These are phyloP conservation scores for Rhamphomyia laevipes DNA, from an alignment of 2,888 invertebrate species.

Conservation along the genomic window DNA sequence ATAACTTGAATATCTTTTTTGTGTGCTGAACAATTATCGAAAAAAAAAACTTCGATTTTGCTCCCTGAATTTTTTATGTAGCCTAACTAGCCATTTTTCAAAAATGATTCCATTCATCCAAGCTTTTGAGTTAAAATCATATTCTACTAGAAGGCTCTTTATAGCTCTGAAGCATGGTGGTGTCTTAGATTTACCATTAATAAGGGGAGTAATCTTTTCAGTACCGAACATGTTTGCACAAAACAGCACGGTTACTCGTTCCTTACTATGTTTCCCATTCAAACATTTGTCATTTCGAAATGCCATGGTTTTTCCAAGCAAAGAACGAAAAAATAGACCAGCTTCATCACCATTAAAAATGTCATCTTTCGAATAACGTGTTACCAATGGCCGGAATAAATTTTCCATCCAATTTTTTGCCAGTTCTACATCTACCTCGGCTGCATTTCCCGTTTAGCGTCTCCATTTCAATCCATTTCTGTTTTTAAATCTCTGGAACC, in stretches of 20 bases:
- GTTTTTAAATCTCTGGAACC: slow-evolving; percentile 16
- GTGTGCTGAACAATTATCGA: slow-evolving; percentile 1
- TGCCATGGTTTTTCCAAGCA: slow-evolving; percentile 21
- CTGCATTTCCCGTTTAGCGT: not conserved
- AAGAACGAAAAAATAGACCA: slow-evolving; percentile 22
- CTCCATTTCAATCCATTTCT: not conserved
- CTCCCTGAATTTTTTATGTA: not conserved
- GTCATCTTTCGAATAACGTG: slow-evolving; percentile 18
- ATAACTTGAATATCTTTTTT: not conserved
- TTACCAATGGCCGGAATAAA: slow-evolving; percentile 18
- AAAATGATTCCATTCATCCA: slow-evolving; percentile 18
- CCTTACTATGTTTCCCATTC: slow-evolving; percentile 21
- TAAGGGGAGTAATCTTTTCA: slow-evolving; percentile 22
- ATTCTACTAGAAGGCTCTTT: slow-evolving; percentile 18
- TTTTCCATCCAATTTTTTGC: slow-evolving; percentile 11
- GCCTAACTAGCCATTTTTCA: slow-evolving; percentile 7
- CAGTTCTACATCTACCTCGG: slow-evolving; percentile 1
- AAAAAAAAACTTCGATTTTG: slow-evolving; percentile 5
- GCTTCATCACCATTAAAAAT: slow-evolving; percentile 15
- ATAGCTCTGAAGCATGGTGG: slow-evolving; percentile 26
- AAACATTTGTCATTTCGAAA: slow-evolving; percentile 24
- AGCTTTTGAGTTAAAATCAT: slow-evolving; percentile 20
- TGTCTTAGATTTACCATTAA: slow-evolving; percentile 25
- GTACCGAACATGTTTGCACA: slow-evolving; percentile 25
- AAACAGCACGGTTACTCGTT: slow-evolving; percentile 24